Percentiles rank a stretch among this genome's conserved stretches.
phyloP scores from a whole-genome alignment of 2,113 vertebrate genomes.

The Xenopus borealis region DNA sequence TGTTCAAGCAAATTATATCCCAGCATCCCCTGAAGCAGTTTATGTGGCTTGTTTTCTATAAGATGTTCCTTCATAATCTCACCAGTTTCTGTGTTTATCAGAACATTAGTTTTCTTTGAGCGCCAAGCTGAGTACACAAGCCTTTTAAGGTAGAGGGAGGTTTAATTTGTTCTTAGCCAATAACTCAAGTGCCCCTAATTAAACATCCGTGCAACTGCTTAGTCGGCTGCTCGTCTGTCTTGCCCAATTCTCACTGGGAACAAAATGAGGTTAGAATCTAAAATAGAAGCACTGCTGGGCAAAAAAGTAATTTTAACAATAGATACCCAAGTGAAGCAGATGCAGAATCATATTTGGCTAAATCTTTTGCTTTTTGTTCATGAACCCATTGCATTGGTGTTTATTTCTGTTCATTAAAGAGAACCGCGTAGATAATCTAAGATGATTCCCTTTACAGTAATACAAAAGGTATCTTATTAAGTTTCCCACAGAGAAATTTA shows the following conservation, averaged over 20 bases:
- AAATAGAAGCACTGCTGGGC: conserved; percentile 1
- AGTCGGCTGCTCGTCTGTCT: neutral
- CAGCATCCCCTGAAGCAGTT: conserved; percentile 6
- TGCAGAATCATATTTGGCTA: too few relatives aligned
- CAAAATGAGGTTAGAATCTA: neutral
- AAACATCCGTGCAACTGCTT: neutral
- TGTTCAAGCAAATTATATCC: conserved; percentile 6
- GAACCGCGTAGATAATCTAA: too few relatives aligned
- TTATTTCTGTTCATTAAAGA: too few relatives aligned
- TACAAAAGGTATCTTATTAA: too few relatives aligned
- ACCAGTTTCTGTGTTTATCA: conserved; percentile 48
- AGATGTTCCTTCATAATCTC: conserved; percentile 43
- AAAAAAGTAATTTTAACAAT: neutral
- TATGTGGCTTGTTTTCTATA: conserved; percentile 50
- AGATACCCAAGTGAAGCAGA: too few relatives aligned
- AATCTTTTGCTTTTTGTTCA: too few relatives aligned
- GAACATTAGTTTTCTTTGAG: conserved; percentile 45
- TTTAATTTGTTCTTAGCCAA: neutral
- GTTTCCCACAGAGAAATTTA: too few relatives aligned
- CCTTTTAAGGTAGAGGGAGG: conserved; percentile 25
- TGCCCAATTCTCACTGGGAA: neutral
- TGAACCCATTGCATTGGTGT: too few relatives aligned
- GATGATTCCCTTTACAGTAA: too few relatives aligned
- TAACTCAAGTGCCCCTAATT: conserved; percentile 3
- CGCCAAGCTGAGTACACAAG: conserved; percentile 46